Percentiles rank a stretch among this genome's conserved stretches.
Conservation (phyloP, 2,888 invertebrate species). For the Orthosia gothica region DNA sequence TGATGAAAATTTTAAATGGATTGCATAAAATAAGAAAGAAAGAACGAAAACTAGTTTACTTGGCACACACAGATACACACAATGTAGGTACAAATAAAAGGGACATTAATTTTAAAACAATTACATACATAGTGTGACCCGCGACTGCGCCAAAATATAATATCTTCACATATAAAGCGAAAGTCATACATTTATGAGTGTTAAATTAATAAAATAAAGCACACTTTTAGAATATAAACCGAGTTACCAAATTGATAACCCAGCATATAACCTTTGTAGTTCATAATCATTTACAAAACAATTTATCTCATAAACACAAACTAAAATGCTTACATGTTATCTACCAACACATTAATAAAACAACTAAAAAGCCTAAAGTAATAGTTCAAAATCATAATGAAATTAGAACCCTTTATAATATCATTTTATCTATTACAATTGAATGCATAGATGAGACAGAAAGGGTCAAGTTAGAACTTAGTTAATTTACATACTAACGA, state of each 20-base stretch:
- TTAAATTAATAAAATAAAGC: background rate
- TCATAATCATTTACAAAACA: conserved; percentile 9
- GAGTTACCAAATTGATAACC: background rate
- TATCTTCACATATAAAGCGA: background rate
- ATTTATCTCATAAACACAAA: background rate
- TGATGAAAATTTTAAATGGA: background rate
- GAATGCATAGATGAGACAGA: conserved; percentile 40
- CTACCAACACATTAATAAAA: conserved; percentile 29
- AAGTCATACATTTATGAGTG: background rate
- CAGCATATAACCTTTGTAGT: background rate
- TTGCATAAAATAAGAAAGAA: background rate
- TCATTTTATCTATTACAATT: conserved; percentile 52
- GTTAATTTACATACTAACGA: conserved; percentile 64
- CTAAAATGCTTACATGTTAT: conserved; percentile 17
- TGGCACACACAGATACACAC: too few species aligned
- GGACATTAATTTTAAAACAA: too few species aligned
- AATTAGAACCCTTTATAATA: conserved; percentile 46
- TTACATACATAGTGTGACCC: too few species aligned
- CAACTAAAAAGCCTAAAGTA: conserved; percentile 9
- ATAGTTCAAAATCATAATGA: conserved; percentile 47
- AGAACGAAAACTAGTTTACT: too few species aligned
- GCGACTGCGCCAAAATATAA: too few species aligned
- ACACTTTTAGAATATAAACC: background rate
- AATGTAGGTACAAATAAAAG: too few species aligned
- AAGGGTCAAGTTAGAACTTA: conserved; percentile 47